Conservation (phyloP, 2,888 invertebrate genomes). For the Formica aserva region DNA sequence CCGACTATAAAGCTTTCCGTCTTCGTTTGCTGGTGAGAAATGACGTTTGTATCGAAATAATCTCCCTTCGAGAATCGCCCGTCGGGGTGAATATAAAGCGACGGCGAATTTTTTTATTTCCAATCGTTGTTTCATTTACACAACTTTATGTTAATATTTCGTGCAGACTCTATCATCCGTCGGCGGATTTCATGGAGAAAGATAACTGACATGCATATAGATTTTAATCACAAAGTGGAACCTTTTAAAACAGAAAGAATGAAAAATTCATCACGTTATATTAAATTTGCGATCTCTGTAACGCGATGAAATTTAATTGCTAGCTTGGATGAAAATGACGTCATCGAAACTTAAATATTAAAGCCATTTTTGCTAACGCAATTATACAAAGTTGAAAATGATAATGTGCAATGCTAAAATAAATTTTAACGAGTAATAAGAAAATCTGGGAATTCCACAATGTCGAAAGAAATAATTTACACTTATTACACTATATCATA, state of each 20-base stretch:
- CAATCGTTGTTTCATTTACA: conserved; percentile 3
- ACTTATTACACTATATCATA: not conserved
- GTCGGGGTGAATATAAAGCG: conserved; percentile 1
- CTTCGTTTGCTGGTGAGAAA: conserved; percentile 33
- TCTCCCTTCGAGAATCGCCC: not conserved
- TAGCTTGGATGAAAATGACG: not conserved
- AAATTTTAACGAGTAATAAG: not conserved
- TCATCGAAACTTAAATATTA: not conserved
- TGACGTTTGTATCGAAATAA: conserved; percentile 15
- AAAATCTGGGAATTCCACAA: not conserved
- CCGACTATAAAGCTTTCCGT: not conserved
- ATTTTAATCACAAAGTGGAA: not conserved
- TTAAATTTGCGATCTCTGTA: not conserved
- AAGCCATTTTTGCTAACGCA: not conserved
- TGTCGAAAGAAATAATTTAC: not conserved
- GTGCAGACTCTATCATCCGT: conserved; percentile 12
- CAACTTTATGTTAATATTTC: not conserved
- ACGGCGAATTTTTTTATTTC: not conserved
- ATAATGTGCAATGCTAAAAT: not conserved
- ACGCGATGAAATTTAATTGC: not conserved
- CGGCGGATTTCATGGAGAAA: not conserved
- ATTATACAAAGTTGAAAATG: not conserved
- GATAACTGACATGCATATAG: not conserved
- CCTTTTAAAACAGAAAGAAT: not conserved
- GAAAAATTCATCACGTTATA: not conserved